Evolutionary conservation across 2,113 vertebrate genomes (phyloP).

Genomic region (Takifugu bimaculatus): DNA sequence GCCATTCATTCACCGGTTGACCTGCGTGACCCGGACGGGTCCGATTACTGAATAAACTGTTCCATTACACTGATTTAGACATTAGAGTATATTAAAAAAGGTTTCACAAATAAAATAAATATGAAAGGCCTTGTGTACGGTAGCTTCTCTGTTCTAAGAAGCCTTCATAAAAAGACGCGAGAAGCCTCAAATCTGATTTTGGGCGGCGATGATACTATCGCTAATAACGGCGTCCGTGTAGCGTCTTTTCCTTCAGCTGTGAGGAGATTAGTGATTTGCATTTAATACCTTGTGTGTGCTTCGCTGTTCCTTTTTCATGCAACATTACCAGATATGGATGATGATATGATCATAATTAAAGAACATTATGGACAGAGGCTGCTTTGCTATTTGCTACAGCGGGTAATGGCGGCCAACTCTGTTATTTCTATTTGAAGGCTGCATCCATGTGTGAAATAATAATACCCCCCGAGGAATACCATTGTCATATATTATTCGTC

Average conservation of each 20-base stretch:
- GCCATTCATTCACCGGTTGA: too few relatives aligned
- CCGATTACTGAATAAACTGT: too few relatives aligned
- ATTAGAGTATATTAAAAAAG: too few relatives aligned
- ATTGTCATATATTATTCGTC: constrained; percentile 73
- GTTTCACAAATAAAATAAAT: background rate
- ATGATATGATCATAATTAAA: constrained; percentile 80
- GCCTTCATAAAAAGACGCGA: background rate
- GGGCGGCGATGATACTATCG: constrained; percentile 61
- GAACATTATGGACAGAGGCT: constrained; percentile 74
- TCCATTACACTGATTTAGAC: too few relatives aligned
- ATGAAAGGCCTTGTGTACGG: background rate
- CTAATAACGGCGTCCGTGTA: constrained; percentile 66
- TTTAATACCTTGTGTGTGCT: constrained; percentile 67
- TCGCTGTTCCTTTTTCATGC: constrained; percentile 65
- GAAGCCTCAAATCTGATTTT: constrained; percentile 43
- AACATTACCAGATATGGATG: constrained; percentile 74
- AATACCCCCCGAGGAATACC: constrained; percentile 75
- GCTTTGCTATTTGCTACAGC: constrained; percentile 58
- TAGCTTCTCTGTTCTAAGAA: too few relatives aligned
- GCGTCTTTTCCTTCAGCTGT: constrained; percentile 68
- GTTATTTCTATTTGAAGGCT: constrained; percentile 76
- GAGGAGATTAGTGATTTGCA: constrained; percentile 72
- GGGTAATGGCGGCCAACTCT: constrained; percentile 69
- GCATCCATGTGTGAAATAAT: constrained; percentile 77
- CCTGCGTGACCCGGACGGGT: too few relatives aligned